Percentiles rank a stretch among this genome's conserved stretches.
Evolutionary conservation across 2,113 vertebrate species (phyloP).

Genomic region (Rhinichthys klamathensis): DNA sequence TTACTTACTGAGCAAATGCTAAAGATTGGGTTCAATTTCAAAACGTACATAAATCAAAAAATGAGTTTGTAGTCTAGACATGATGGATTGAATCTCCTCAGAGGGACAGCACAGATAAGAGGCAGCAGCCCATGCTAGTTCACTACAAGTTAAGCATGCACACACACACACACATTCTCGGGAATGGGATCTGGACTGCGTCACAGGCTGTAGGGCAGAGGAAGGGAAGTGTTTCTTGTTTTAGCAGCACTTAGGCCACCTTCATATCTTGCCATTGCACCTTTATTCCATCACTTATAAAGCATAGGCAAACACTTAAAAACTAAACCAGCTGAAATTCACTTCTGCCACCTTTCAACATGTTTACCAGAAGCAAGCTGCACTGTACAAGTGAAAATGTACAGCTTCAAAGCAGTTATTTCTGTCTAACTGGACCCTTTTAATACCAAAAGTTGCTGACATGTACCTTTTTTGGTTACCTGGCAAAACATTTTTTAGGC

Average conservation of each 20-base stretch:
- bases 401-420: neutral
- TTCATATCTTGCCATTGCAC: constrained; percentile 42
- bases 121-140: constrained; percentile 58
- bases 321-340: neutral
- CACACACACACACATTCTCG: constrained; percentile 63
- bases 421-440: neutral
- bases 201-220: constrained; percentile 67
- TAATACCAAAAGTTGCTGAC: neutral
- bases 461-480: neutral
- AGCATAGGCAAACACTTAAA: constrained; percentile 29
- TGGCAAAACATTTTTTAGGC: neutral
- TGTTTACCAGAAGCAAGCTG: constrained; percentile 25
- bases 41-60: constrained; percentile 15
- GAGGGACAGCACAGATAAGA: constrained; percentile 43
- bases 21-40: neutral
- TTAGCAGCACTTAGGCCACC: constrained; percentile 49
- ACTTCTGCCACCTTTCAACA: neutral
- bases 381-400: neutral
- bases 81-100: constrained; percentile 45
- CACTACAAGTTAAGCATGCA: constrained; percentile 12
- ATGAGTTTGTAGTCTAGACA: neutral
- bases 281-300: constrained; percentile 32
- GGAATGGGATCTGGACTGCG: constrained; percentile 74
- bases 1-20: neutral
- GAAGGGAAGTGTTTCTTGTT: constrained; percentile 46